Evolutionary conservation across 2,797 vertebrate species (phyloP), one percentile per base, ranked within the genome.

Genomic region (Gymnothorax reevesii): DNA sequence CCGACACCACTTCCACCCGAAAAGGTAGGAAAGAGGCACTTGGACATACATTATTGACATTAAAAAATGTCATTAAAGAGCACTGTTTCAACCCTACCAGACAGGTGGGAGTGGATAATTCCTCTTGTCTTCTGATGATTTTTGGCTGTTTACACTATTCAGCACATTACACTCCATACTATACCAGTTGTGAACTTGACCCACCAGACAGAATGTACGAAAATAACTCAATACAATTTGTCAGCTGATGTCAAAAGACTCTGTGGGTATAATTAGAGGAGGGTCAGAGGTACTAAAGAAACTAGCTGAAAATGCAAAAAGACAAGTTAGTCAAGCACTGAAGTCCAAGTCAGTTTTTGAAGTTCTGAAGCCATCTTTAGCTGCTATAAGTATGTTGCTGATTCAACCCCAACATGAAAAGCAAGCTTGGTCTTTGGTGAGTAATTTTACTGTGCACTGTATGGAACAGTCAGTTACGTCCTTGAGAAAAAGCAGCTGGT

Each of bases 1-100:
- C 92, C 97, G 95, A 90, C 98, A 99, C 94, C 95, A 96, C 92
- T 98, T 97, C 94, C 95, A 97, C 86, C 97, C 97, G 82, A 97
- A 98, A 91, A 97, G 97, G 99, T 99, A 96, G 93, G 83, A 69
- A 69, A 69, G 54, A 69, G 52, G 80, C 33, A 55, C 52, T n/a
- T 52, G 71, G 82, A 0, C 71, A 7, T 57, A 27, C n/a, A 13
- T 84, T 66, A 49, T 5, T 42, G 33, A 42, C 60, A 20, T 49
- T 17, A 62, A 7, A 15, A 22, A 17, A 54, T 20, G n/a, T 9
- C n/a, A 0, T 22, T 52, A 22, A 4, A 20, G 49, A 80, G 77
- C 10, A n/a, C 52, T 54, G 8, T 80, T n/a, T 55, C 12, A 55
- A 55, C 54, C 52, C 20, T 3, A n/a, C n/a, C 77, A 54, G 17